phyloP scores from a whole-genome alignment of 2,888 invertebrate genomes.

The Eupithecia tripunctaria region DNA sequence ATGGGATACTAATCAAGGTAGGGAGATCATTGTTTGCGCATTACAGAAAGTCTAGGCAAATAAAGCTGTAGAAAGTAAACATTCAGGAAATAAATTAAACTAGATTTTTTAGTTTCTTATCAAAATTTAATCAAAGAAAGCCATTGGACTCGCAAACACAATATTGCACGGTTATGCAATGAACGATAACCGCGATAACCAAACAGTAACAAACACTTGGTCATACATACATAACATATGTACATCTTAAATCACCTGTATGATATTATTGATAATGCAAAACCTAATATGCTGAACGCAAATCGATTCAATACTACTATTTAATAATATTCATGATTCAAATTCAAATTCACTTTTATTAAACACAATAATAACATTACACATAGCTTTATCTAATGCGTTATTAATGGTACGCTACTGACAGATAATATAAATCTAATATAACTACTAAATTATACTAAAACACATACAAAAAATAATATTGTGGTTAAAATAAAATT shows the following conservation, averaged over 20 bases:
- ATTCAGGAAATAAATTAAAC: neutral
- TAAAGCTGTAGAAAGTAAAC: neutral
- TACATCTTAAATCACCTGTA: constrained; percentile 34
- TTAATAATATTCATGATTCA: too few species aligned
- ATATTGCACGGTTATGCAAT: constrained; percentile 34
- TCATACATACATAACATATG: constrained; percentile 21
- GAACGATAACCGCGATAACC: constrained; percentile 34
- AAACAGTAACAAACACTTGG: constrained; percentile 22
- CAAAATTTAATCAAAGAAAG: constrained; percentile 12
- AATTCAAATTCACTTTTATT: too few species aligned
- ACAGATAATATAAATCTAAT: too few species aligned
- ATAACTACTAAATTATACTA: too few species aligned
- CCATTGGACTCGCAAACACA: constrained; percentile 32
- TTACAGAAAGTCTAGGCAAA: neutral
- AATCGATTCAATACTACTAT: neutral
- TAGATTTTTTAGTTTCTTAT: neutral
- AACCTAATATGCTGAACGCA: neutral
- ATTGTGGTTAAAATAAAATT: too few species aligned
- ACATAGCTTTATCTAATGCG: too few species aligned
- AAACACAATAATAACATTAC: too few species aligned
- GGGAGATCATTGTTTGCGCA: neutral
- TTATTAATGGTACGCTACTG: too few species aligned
- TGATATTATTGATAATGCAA: constrained; percentile 19
- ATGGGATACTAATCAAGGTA: too few species aligned
- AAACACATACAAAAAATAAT: too few species aligned